Conservation (phyloP, 1,140 invertebrate genomes). For the Scaptomyza hsui region DNA sequence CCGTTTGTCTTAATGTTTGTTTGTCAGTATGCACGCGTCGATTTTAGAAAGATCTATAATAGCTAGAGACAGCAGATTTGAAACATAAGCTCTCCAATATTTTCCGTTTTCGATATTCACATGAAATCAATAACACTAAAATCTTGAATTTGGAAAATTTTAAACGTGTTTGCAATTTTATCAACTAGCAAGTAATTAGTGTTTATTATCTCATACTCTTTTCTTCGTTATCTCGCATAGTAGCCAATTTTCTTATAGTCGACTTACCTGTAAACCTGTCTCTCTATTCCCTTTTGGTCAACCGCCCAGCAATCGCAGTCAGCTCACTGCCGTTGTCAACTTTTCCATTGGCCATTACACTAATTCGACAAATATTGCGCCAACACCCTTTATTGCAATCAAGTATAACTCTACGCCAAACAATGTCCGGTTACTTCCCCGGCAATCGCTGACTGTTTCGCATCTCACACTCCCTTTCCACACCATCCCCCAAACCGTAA, state of each 20-base stretch:
- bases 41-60: too few species aligned
- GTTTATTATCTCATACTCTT: not conserved
- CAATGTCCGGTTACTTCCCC: slow-evolving; percentile 25
- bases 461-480: not conserved
- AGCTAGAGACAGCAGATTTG: too few species aligned
- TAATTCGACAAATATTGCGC: slow-evolving; percentile 71
- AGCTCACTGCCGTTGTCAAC: slow-evolving; percentile 23
- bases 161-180: too few species aligned
- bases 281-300: not conserved
- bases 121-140: too few species aligned
- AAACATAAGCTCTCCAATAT: too few species aligned
- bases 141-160: too few species aligned
- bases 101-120: too few species aligned
- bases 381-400: slow-evolving; percentile 58
- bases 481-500: slow-evolving; percentile 41
- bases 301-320: slow-evolving; percentile 28
- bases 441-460: slow-evolving; percentile 45
- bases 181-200: too few species aligned
- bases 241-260: not conserved
- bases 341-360: slow-evolving; percentile 50
- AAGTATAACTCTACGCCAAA: slow-evolving; percentile 33
- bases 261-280: not conserved
- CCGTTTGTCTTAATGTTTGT: too few species aligned
- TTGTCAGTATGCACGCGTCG: too few species aligned
- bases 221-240: not conserved